phyloP scores from a whole-genome alignment of 2,113 vertebrate species.

The Uria aalge region DNA sequence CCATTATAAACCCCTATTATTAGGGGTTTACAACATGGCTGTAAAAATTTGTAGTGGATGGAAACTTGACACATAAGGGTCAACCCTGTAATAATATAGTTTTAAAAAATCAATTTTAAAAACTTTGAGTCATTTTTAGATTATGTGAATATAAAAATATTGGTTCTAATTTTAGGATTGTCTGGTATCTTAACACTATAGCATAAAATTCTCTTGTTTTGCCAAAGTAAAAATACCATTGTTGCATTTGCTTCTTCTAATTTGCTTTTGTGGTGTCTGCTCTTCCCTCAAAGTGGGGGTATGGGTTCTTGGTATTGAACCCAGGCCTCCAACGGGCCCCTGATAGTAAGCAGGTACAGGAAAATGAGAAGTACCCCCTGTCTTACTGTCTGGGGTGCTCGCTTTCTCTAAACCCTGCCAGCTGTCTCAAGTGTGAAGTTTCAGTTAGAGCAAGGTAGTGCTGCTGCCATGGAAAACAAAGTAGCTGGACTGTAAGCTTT shows the following conservation, averaged over 20 bases:
- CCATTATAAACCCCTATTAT: conserved; percentile 35
- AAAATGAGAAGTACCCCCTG: not conserved
- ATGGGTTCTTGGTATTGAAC: not conserved
- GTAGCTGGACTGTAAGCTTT: not conserved
- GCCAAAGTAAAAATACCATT: not conserved
- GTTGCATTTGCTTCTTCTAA: not conserved
- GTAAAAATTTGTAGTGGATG: conserved; percentile 12
- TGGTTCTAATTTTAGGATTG: not conserved
- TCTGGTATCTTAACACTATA: not conserved
- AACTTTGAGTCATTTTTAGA: not conserved
- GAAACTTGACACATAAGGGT: not conserved
- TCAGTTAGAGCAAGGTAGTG: not conserved
- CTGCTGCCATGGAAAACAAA: not conserved
- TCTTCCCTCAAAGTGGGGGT: not conserved
- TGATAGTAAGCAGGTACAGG: not conserved
- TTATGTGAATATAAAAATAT: not conserved
- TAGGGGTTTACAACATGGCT: not conserved
- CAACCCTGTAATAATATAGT: not conserved
- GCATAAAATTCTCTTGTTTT: not conserved
- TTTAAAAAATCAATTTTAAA: not conserved
- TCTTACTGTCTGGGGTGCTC: not conserved
- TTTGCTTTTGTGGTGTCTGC: not conserved
- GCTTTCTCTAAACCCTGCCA: not conserved
- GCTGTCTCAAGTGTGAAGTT: not conserved
- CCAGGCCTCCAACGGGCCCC: not conserved